Evolutionary conservation across 2,888 invertebrate species (phyloP), one percentile per base, ranked within the genome.

Genomic region (Timandra comae): DNA sequence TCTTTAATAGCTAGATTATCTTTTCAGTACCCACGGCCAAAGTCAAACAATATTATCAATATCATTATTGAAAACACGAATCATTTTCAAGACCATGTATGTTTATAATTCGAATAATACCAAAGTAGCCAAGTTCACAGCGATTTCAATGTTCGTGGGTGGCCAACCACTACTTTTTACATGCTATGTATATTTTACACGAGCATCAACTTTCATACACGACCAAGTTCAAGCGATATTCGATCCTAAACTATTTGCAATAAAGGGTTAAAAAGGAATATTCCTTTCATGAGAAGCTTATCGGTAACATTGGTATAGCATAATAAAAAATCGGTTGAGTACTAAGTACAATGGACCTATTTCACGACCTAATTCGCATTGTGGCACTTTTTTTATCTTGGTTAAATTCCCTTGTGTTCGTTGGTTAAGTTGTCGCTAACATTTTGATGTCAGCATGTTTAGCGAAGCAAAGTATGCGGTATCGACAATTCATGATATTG

Each of bases 111-210:
- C n/a, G n/a, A n/a, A n/a, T n/a, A n/a, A n/a, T n/a, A n/a, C n/a
- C n/a, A n/a, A n/a, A n/a, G n/a, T n/a, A n/a, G n/a, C n/a, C n/a
- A n/a, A n/a, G n/a, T n/a, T n/a, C n/a, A n/a, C n/a, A n/a, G n/a
- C n/a, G n/a, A n/a, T n/a, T n/a, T n/a, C n/a, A n/a, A n/a, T 53
- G 63, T 56, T 71, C 78, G 75, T 81, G 81, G 81, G 81, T 81
- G 81, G 81, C 67, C 75, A 61, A 46, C 57, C 51, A 65, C 57
- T 64, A 67, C 72, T 68, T 79, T 80, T 80, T 77, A 72, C 71
- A 63, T 72, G 52, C 59, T 16, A 16, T 63, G 60, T 69, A 67
- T 61, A 68, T 63, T 69, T 65, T 62, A 69, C 64, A 59, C 59
- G 47, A 60, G 69, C 67, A 68, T 74, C 77, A 75, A 73, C 64